Base-by-base conservation (phyloP, 2,113 vertebrate genomes). In the Sorex araneus region DNA sequence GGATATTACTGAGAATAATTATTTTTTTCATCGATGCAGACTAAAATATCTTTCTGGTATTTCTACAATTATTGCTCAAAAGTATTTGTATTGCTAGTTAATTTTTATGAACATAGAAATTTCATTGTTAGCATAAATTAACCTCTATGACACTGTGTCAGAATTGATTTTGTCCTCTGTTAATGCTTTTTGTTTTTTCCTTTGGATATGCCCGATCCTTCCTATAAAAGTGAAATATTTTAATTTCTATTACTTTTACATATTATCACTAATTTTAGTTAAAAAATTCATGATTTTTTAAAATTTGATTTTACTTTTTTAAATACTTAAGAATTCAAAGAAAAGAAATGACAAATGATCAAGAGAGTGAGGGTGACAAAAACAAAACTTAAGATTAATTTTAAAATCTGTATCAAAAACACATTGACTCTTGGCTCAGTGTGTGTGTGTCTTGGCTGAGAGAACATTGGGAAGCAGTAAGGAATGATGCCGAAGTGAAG, bases 391-490 rank as follows among this genome's bases (percentile, higher is more conserved):
- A 79, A 84, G 71, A 57, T 34, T 86, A 54, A 71, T 60, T 85
- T 50, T 16, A 79, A 83, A 78, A 19, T 23, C 80, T 84, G 11
- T 34, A 57, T 73, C 40, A 94, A 89, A 89, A 78, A 23, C 64
- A 67, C 71, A 63, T 34, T 78, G 73, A 54, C 19, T 67, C 50
- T 71, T 84, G 54, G 70, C 32, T 50, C 36, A 93, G 7, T 34
- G 13, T 19, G 2, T 71, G 32, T 87, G 12, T 43, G 12, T 91
- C 54, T 57, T 92, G 93, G 66, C 54, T 57, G 18, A 73, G 28
- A 18, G 13, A 54, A 6, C 13, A 0, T 13, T 92, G 71, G 25
- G 63, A 63, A 67, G 57, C 8, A 78, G 67, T 30, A 57, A 80
- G 11, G 21, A n/a, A 69, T 2, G 0, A 0, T 47, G 27, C 6